Conservation (phyloP, 2,797 vertebrate species). For the Gambelia wislizenii region DNA sequence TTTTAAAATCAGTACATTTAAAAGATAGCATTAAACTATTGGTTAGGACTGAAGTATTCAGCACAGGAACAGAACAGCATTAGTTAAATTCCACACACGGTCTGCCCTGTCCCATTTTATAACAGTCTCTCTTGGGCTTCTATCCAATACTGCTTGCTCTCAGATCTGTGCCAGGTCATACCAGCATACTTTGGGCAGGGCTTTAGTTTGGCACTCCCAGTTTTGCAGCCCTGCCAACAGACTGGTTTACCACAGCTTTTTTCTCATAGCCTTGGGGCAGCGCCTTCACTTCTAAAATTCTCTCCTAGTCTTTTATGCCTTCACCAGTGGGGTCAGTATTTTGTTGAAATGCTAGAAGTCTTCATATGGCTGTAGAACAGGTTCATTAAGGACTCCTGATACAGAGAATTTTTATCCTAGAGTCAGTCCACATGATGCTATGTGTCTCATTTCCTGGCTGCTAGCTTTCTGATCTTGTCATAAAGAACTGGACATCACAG, state of each 20-base stretch:
- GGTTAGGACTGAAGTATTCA: neutral
- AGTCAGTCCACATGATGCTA: neutral
- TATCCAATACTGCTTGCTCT: neutral
- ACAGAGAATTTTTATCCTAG: neutral
- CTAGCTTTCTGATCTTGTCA: neutral
- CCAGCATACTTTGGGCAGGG: neutral
- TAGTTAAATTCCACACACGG: neutral
- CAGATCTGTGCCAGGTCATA: constrained; percentile 19
- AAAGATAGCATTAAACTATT: neutral
- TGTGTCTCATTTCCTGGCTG: neutral
- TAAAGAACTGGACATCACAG: neutral
- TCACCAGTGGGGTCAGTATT: neutral
- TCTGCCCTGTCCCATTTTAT: constrained; percentile 4
- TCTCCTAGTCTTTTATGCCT: neutral
- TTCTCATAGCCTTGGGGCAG: neutral
- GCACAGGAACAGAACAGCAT: neutral
- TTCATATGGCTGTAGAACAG: neutral
- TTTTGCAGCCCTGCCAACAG: neutral
- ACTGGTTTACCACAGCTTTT: constrained; percentile 10
- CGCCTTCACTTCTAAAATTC: neutral
- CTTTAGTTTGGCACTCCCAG: constrained; percentile 2
- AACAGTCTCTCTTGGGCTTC: neutral
- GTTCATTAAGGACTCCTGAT: neutral
- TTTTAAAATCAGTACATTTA: neutral
- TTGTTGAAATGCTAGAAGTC: neutral